These are phyloP conservation scores for Magallana gigas DNA, from an alignment of 1,140 invertebrate species.

Conservation along the genomic window DNA sequence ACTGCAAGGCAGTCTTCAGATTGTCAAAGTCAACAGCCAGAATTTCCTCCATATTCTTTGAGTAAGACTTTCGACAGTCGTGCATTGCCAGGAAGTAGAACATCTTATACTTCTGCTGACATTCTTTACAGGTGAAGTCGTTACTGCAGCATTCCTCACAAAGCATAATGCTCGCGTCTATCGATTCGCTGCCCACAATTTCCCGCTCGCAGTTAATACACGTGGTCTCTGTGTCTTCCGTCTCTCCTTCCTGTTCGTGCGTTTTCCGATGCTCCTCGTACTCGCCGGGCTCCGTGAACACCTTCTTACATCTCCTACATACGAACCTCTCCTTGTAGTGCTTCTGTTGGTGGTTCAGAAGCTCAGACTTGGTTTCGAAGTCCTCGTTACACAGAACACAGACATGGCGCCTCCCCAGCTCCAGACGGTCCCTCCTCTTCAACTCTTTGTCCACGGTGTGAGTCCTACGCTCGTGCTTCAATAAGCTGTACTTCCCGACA, in stretches of 20 bases:
- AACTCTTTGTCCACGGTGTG: constrained; percentile 12
- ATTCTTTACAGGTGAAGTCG: constrained; percentile 14
- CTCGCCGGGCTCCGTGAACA: neutral
- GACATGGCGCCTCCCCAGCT: neutral
- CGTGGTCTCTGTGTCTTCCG: neutral
- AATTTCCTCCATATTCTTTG: neutral
- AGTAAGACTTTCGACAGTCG: neutral
- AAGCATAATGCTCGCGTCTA: neutral
- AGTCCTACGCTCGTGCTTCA: constrained; percentile 2
- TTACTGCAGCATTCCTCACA: constrained; percentile 21
- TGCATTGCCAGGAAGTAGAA: constrained; percentile 29
- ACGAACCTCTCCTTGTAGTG: neutral
- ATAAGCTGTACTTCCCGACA: neutral
- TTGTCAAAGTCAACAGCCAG: constrained; percentile 82
- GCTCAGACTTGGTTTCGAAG: neutral
- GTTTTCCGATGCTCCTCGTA: neutral
- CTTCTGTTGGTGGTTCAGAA: neutral
- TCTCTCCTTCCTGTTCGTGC: neutral
- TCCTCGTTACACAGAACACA: constrained; percentile 6
- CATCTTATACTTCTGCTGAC: constrained; percentile 41
- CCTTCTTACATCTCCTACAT: neutral
- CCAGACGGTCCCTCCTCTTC: neutral
- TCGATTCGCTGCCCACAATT: neutral
- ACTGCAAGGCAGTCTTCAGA: constrained; percentile 1
- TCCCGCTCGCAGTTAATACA: neutral